Percentiles rank a stretch among this genome's conserved stretches.
phyloP scores from a whole-genome alignment of 1,140 invertebrate species.

The Plodia interpunctella region DNA sequence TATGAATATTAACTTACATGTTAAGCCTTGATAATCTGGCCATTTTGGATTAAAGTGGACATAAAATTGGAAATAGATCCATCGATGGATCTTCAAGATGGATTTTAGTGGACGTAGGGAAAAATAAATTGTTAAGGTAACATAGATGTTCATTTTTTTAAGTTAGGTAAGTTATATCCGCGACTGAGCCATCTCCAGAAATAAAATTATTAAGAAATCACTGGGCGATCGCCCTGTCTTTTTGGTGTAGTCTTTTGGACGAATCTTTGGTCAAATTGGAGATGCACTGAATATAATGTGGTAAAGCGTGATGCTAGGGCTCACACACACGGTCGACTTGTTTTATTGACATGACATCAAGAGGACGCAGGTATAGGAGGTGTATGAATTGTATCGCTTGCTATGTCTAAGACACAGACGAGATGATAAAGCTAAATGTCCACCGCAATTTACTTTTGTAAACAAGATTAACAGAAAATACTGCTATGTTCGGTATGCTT shows the following conservation, averaged over 20 bases:
- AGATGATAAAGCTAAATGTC: too few relatives aligned
- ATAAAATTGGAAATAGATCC: too few relatives aligned
- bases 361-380: neutral
- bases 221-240: constrained; percentile 39
- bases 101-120: too few relatives aligned
- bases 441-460: too few relatives aligned
- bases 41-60: too few relatives aligned
- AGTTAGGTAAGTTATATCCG: constrained; percentile 11
- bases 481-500: too few relatives aligned
- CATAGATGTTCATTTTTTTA: constrained; percentile 37
- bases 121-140: neutral
- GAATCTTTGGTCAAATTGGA: constrained; percentile 53
- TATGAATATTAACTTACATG: neutral
- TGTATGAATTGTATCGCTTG: too few relatives aligned
- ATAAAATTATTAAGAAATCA: constrained; percentile 50
- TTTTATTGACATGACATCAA: too few relatives aligned
- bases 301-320: constrained; percentile 33
- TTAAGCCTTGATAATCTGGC: too few relatives aligned
- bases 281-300: constrained; percentile 60
- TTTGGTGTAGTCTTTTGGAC: constrained; percentile 56
- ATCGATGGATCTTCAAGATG: too few relatives aligned
- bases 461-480: too few relatives aligned
- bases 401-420: neutral
- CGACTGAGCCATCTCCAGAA: constrained; percentile 16
- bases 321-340: neutral